Base-by-base conservation (phyloP, 2,797 vertebrate species). In the Alosa sapidissima region DNA sequence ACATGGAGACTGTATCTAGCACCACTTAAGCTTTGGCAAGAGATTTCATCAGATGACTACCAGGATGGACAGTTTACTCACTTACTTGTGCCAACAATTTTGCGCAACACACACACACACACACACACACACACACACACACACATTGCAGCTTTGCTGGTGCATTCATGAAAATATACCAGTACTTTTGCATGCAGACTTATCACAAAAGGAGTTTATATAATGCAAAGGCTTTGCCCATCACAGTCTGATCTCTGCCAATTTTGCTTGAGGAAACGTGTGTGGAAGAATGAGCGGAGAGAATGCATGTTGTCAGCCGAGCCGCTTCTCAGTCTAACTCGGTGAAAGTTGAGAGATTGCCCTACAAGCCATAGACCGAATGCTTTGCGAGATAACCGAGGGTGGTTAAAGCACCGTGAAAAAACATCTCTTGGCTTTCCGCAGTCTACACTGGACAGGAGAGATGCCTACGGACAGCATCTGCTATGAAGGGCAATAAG, bases 91-190 rank as follows among this genome's bases (percentile, higher is more conserved):
- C 16, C 21, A 58, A 58, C 21, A 19, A 58, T 58, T n/a, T 58
- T 3, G 3, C 21, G 1, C 3, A 16, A 60, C 55, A 60, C 55
- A 60, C 55, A 65, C 60, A 65, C n/a, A 65, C 60, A 68, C 9
- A 68, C 28, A 68, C 65, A 68, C 28, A 68, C 65, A 68, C 62
- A 68, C 65, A 65, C 62, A 68, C 62, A 68, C 62, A 41, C 65
- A 72, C 65, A 41, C 65, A 36, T 10, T 65, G 28, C 24, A 33
- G 8, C 62, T 33, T 24, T 65, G 28, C 11, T 33, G n/a, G 8
- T 11, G 62, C 28, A 68, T 68, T 68, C 28, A 65, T 65, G 62
- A 65, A 33, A 65, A n/a, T 65, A 68, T 13, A 68, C 62, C 24
- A 68, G n/a, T 68, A 65, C 62, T 65, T 65, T 33, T 68, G 24